Conservation (phyloP, 53 echinoderm and acorn worm genomes). For the Zoroaster sp. region DNA sequence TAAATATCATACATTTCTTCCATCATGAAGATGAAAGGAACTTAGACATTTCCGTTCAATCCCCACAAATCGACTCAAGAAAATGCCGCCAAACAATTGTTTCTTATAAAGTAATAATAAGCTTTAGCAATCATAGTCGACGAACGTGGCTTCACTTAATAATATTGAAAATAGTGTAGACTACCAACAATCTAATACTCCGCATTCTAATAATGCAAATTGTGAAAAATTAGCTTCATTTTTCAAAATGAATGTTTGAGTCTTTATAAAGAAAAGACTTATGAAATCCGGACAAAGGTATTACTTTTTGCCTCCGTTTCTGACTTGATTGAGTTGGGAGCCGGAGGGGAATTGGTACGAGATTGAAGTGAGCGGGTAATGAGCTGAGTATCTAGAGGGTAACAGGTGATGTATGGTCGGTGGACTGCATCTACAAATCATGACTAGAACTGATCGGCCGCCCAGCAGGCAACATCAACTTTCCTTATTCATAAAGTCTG, state of each 20-base stretch:
- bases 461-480: slow-evolving; percentile 51
- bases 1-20: too few relatives aligned
- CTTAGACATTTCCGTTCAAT: too few relatives aligned
- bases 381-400: slow-evolving; percentile 39
- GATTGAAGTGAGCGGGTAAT: slow-evolving; percentile 51
- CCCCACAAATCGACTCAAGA: too few relatives aligned
- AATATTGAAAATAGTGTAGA: too few relatives aligned
- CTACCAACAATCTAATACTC: neutral
- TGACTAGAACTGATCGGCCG: slow-evolving; percentile 27
- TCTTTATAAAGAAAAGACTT: too few relatives aligned
- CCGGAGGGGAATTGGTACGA: neutral
- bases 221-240: neutral
- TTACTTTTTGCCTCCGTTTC: neutral
- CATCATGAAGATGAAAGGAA: too few relatives aligned
- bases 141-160: too few relatives aligned
- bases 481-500: slow-evolving; percentile 21
- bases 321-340: slow-evolving; percentile 4
- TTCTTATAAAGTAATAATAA: too few relatives aligned
- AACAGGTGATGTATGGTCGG: slow-evolving; percentile 52
- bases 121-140: too few relatives aligned
- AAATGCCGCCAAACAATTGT: too few relatives aligned
- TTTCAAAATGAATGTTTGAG: neutral
- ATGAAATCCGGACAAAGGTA: slow-evolving; percentile 6
- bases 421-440: slow-evolving; percentile 15
- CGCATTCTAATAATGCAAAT: too few relatives aligned